phyloP scores from a whole-genome alignment of 2,797 vertebrate genomes.

The Bucorvus abyssinicus region DNA sequence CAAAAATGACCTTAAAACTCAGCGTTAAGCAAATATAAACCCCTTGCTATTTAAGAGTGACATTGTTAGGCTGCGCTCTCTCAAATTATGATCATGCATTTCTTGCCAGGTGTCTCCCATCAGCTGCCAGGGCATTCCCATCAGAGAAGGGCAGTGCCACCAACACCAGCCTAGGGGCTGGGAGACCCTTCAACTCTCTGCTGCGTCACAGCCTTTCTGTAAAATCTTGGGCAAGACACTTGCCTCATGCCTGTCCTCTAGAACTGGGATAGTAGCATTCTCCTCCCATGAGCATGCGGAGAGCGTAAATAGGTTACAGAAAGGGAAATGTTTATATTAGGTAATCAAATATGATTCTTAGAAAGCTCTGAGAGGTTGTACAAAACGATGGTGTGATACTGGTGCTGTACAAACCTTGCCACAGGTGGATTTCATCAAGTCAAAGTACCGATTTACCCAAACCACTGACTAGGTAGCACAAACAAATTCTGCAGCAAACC shows the following conservation, averaged over 20 bases:
- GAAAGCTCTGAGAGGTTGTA: background rate
- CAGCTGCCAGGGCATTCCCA: background rate
- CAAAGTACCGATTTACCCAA: background rate
- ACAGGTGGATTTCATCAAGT: background rate
- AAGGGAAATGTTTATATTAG: background rate
- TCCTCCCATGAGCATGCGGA: background rate
- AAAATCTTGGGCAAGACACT: background rate
- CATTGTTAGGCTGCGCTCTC: background rate
- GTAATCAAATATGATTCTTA: background rate
- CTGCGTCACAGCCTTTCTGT: background rate
- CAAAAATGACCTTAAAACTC: background rate
- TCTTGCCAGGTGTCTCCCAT: background rate
- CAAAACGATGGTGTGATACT: background rate
- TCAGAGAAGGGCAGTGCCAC: background rate
- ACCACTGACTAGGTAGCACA: background rate
- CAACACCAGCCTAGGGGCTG: rapidly evolving
- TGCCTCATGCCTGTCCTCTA: background rate
- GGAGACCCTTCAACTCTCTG: background rate
- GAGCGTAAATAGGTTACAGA: background rate
- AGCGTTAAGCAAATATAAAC: background rate
- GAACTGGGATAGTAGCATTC: background rate
- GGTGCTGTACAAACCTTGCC: background rate
- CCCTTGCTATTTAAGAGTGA: background rate
- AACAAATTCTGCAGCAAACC: background rate
- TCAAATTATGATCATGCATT: background rate